These are phyloP conservation scores for Patella ulyssiponensis DNA, from an alignment of 2,888 invertebrate species.

Conservation along the genomic window DNA sequence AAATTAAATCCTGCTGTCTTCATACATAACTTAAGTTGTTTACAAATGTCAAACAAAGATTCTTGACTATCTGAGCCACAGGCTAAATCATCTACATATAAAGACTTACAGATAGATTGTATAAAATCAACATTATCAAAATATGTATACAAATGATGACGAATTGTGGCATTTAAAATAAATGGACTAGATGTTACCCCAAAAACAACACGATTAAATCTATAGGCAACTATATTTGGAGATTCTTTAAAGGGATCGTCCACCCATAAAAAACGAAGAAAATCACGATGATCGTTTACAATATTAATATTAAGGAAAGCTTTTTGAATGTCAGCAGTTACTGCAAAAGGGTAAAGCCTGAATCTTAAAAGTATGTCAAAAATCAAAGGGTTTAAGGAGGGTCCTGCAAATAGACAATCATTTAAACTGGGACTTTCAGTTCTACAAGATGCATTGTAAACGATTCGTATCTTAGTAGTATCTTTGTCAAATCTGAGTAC, in stretches of 20 bases:
- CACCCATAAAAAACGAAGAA: not conserved
- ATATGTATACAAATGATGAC: not conserved
- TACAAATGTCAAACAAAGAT: not conserved
- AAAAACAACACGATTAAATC: not conserved
- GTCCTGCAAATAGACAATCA: not conserved
- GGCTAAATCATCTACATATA: constrained; percentile 2
- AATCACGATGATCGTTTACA: not conserved
- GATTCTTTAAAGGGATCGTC: not conserved
- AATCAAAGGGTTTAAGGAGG: constrained; percentile 9
- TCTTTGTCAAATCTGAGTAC: not conserved
- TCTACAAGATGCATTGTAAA: not conserved
- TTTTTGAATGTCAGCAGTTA: constrained; percentile 4
- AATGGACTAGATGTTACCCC: not conserved
- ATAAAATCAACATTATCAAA: not conserved
- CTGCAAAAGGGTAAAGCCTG: not conserved
- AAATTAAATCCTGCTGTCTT: not conserved
- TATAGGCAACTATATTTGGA: constrained; percentile 4
- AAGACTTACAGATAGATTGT: not conserved
- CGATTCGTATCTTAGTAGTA: not conserved
- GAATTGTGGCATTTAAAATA: not conserved
- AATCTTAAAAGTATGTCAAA: not conserved
- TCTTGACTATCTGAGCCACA: not conserved
- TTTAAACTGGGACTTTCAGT: not conserved
- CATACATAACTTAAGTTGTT: not conserved
- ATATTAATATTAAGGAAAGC: not conserved